phyloP scores from a whole-genome alignment of 2,113 vertebrate genomes.

The Dipodomys stephensi region DNA sequence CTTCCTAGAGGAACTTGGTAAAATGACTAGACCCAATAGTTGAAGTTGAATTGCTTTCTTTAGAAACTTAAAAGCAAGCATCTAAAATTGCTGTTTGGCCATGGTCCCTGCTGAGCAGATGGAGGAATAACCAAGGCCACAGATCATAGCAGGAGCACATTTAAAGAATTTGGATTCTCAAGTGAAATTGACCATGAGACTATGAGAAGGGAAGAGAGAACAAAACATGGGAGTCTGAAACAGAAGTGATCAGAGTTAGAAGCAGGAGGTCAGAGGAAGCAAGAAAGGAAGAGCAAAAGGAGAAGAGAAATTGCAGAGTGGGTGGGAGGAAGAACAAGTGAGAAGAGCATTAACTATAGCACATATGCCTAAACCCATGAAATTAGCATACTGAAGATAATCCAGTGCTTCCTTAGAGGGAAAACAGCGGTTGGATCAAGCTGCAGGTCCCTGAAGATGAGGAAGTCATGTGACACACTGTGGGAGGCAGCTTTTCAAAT shows the following conservation, averaged over 20 bases:
- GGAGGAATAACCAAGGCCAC: not conserved
- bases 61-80: conserved; percentile 58
- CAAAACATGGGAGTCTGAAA: conserved; percentile 18
- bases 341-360: conserved; percentile 58
- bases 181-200: not conserved
- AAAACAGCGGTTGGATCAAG: conserved; percentile 54
- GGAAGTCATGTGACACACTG: conserved; percentile 25
- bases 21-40: conserved; percentile 43
- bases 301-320: conserved; percentile 81
- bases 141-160: not conserved
- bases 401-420: conserved; percentile 36
- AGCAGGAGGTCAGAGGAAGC: conserved; percentile 60
- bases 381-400: conserved; percentile 64
- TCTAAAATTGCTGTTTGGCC: conserved; percentile 51
- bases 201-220: not conserved
- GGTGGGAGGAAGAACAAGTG: conserved; percentile 65
- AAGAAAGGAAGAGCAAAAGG: conserved; percentile 76
- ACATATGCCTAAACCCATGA: conserved; percentile 54
- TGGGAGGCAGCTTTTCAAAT: conserved; percentile 16
- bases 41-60: conserved; percentile 53
- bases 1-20: conserved; percentile 62
- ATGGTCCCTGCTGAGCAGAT: conserved; percentile 11
- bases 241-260: conserved; percentile 59
- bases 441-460: not conserved
- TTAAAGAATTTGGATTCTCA: not conserved